Percentiles rank a stretch among this genome's conserved stretches.
phyloP scores from a whole-genome alignment of 2,888 invertebrate species.

The Cephus runcator region DNA sequence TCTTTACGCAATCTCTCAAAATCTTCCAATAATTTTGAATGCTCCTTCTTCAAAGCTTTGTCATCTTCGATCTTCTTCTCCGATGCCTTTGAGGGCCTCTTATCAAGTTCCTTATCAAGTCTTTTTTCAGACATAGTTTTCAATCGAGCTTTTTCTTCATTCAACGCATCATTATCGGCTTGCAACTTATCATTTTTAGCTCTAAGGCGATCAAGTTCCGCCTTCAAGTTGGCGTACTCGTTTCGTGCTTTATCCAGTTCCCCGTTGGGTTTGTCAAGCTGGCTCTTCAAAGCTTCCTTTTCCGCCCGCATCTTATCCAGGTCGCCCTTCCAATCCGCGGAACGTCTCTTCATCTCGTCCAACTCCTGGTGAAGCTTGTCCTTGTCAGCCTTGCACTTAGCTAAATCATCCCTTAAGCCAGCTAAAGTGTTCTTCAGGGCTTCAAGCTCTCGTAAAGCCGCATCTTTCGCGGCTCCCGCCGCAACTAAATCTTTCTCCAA shows the following conservation, averaged over 20 bases:
- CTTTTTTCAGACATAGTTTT: not conserved
- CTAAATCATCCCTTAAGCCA: not conserved
- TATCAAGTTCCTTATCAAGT: not conserved
- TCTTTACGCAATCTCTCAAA: slow-evolving; percentile 27
- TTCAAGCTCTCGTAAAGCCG: not conserved
- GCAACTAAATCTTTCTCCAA: slow-evolving; percentile 14
- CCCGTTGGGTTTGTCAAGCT: slow-evolving; percentile 4
- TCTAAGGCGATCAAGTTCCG: too few relatives aligned
- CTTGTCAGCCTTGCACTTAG: slow-evolving; percentile 3
- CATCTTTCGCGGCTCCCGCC: slow-evolving; percentile 12
- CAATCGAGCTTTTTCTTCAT: not conserved
- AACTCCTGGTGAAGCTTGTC: slow-evolving; percentile 14
- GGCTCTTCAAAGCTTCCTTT: slow-evolving; percentile 5
- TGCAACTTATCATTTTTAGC: too few relatives aligned
- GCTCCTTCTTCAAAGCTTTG: not conserved
- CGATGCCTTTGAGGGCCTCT: not conserved
- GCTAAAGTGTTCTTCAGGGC: not conserved
- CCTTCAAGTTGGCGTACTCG: slow-evolving; percentile 17
- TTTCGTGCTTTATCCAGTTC: slow-evolving; percentile 18
- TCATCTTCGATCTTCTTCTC: not conserved
- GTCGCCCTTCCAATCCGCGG: slow-evolving; percentile 22
- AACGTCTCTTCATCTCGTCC: slow-evolving; percentile 1
- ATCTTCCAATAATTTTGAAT: slow-evolving; percentile 15
- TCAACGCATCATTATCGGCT: not conserved
- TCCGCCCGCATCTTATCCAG: slow-evolving; percentile 23